A percentile compares a stretch with the other conserved stretches of the same genome.
Evolutionary conservation across 2,797 vertebrate species (phyloP).

Genomic region (Helarctos malayanus): DNA sequence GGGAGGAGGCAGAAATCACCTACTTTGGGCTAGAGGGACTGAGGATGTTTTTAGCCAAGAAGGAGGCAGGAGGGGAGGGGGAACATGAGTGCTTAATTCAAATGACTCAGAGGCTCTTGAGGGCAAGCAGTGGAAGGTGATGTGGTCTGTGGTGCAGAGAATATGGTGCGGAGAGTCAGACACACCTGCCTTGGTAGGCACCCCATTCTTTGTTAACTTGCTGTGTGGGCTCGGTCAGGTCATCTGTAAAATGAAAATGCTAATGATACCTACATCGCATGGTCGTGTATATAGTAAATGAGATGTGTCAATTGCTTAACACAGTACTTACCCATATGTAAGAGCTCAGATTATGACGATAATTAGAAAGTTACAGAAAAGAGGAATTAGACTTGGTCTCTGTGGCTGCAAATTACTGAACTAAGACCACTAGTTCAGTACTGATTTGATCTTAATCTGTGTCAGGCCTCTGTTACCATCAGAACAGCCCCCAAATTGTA

Average conservation of each 20-base stretch:
- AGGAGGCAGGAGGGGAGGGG: neutral
- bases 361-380: neutral
- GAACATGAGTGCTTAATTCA: neutral
- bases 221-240: neutral
- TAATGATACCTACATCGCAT: neutral
- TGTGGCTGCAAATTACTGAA: neutral
- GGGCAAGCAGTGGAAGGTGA: neutral
- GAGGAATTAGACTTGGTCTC: neutral
- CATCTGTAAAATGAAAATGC: neutral
- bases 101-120: neutral
- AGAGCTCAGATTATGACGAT: neutral
- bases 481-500: neutral
- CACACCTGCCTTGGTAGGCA: neutral
- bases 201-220: neutral
- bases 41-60: neutral
- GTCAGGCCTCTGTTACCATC: neutral
- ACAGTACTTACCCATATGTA: neutral
- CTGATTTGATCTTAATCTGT: neutral
- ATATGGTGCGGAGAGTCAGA: neutral
- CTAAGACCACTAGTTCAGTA: neutral
- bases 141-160: neutral
- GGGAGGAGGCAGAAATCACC: neutral
- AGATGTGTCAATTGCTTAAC: neutral
- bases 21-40: neutral
- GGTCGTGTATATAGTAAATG: neutral